phyloP scores from a whole-genome alignment of 2,888 invertebrate genomes.

The Amphipyra berbera region DNA sequence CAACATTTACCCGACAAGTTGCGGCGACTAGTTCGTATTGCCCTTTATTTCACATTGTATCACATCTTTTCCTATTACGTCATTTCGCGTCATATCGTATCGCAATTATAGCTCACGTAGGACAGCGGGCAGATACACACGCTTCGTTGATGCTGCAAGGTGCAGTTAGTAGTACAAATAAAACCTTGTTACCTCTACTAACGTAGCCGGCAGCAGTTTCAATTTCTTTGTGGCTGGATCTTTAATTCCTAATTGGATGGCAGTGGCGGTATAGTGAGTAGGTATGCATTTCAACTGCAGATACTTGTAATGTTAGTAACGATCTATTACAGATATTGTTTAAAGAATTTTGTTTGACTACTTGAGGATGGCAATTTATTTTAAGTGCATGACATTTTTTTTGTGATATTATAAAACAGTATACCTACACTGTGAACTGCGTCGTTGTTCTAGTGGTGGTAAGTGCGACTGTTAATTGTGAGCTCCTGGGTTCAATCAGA shows the following conservation, averaged over 20 bases:
- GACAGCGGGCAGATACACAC: constrained; percentile 5
- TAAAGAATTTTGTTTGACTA: no score
- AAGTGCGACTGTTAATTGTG: no score
- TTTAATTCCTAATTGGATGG: constrained; percentile 53
- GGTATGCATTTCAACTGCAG: constrained; percentile 3
- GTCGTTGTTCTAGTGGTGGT: no score
- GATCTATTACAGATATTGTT: no score
- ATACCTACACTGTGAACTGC: no score
- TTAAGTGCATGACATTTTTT: no score
- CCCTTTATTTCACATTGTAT: no score
- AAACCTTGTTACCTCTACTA: constrained; percentile 45
- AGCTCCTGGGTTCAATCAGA: no score
- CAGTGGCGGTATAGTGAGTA: constrained; percentile 11
- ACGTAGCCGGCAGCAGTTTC: constrained; percentile 34
- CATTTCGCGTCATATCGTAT: not conserved
- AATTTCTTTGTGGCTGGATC: constrained; percentile 46
- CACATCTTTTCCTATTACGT: not conserved
- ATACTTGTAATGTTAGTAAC: not conserved
- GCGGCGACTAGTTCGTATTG: no score
- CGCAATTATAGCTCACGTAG: constrained; percentile 1
- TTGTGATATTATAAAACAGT: no score
- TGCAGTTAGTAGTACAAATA: constrained; percentile 47
- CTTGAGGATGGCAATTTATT: no score
- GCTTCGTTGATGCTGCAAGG: constrained; percentile 6
- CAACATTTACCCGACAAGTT: no score